Evolutionary conservation across 1,140 invertebrate genomes (phyloP).

Genomic region (Daktulosphaira vitifoliae): DNA sequence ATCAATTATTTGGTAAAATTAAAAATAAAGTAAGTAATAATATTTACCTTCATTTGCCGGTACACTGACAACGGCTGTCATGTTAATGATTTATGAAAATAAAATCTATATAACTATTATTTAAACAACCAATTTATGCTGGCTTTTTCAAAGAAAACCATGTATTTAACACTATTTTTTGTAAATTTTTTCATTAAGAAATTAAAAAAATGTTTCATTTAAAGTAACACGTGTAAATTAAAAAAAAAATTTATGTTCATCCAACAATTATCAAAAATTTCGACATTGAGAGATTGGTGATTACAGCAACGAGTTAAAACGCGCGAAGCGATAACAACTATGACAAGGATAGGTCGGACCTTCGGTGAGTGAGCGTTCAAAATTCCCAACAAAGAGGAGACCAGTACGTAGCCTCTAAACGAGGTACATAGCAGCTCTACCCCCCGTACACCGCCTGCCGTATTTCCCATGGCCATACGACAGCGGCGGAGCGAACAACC

Average conservation of each 20-base stretch:
- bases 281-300: neutral
- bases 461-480: neutral
- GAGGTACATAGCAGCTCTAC: neutral
- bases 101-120: neutral
- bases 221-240: neutral
- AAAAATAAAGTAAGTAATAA: neutral
- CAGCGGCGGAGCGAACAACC: neutral
- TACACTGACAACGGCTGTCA: slow-evolving; percentile 15
- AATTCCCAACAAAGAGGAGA: neutral
- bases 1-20: neutral
- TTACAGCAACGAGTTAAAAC: too few relatives aligned
- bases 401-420: slow-evolving; percentile 17
- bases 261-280: neutral
- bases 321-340: neutral
- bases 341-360: neutral
- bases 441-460: neutral
- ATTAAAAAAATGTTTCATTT: neutral
- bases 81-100: neutral
- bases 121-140: too few relatives aligned
- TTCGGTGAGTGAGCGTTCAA: neutral
- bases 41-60: slow-evolving; percentile 20
- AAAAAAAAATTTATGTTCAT: too few relatives aligned
- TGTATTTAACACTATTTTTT: too few relatives aligned
- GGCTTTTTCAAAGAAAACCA: neutral
- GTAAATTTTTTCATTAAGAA: too few relatives aligned